Conservation (phyloP, 2,113 vertebrate genomes). For the Gasterosteus nipponicus region DNA sequence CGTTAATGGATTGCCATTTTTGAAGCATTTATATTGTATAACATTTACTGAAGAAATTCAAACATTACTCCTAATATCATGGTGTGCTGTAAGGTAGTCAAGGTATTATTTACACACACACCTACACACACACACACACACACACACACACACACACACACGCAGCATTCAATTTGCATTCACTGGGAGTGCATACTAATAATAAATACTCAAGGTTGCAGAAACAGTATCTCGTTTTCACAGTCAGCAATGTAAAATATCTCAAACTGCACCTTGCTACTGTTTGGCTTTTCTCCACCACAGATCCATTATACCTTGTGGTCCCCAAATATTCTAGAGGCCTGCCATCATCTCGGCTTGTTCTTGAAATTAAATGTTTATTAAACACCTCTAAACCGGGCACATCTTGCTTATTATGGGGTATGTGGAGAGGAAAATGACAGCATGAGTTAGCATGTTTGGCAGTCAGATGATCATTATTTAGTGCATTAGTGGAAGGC, state of each 20-base stretch:
- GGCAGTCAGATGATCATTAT: not conserved
- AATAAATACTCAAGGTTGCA: slow-evolving; percentile 33
- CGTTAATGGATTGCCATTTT: no score
- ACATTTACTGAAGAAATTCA: not conserved
- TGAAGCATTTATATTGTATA: not conserved
- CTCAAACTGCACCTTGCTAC: not conserved
- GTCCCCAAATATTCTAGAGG: not conserved
- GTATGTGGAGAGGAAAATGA: not conserved
- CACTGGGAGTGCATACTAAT: slow-evolving; percentile 27
- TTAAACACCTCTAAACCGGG: not conserved
- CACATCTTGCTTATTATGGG: no score
- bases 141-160: slow-evolving; percentile 31
- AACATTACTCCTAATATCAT: not conserved
- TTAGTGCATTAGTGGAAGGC: not conserved
- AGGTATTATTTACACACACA: not conserved
- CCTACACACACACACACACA: not conserved
- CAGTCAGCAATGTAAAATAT: slow-evolving; percentile 32
- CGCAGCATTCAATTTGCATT: slow-evolving; percentile 37
- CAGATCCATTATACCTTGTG: slow-evolving; percentile 6
- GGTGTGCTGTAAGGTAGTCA: not conserved
- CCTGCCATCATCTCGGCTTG: not conserved
- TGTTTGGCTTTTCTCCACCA: slow-evolving; percentile 7
- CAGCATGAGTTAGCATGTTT: not conserved
- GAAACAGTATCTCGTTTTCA: slow-evolving; percentile 33
- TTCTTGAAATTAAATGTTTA: not conserved